phyloP scores from a whole-genome alignment of 2,888 invertebrate genomes.

The Crematogaster levior region DNA sequence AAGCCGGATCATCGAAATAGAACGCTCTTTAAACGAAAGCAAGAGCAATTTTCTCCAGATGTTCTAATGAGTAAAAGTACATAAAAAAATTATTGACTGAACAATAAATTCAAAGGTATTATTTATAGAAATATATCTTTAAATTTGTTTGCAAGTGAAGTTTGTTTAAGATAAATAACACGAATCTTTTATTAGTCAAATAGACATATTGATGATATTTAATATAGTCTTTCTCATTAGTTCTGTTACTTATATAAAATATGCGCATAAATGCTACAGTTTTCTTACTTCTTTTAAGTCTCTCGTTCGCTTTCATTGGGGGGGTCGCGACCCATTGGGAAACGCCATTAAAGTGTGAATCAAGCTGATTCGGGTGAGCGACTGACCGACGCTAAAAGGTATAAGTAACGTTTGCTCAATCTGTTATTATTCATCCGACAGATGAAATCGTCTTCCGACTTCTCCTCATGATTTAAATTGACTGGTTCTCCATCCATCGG shows the following conservation, averaged over 20 bases:
- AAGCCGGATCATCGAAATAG: not conserved
- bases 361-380: slow-evolving; percentile 11
- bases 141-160: not conserved
- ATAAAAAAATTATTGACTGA: not conserved
- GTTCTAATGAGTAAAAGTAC: not conserved
- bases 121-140: not conserved
- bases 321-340: slow-evolving; percentile 32
- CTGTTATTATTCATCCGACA: slow-evolving; percentile 27
- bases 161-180: not conserved
- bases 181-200: not conserved
- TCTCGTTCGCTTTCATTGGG: not conserved
- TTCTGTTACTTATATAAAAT: not conserved
- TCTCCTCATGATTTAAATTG: slow-evolving; percentile 39
- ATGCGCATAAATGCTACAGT: not conserved
- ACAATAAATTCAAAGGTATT: not conserved
- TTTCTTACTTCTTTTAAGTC: not conserved
- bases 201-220: not conserved
- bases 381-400: slow-evolving; percentile 1
- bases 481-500: not conserved
- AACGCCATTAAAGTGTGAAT: slow-evolving; percentile 43
- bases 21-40: not conserved
- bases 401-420: slow-evolving; percentile 37
- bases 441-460: slow-evolving; percentile 47
- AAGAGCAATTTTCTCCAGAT: not conserved
- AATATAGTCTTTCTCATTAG: not conserved